These are phyloP conservation scores for Bombus difficillimus DNA, from an alignment of 1,140 invertebrate genomes.

Conservation along the genomic window DNA sequence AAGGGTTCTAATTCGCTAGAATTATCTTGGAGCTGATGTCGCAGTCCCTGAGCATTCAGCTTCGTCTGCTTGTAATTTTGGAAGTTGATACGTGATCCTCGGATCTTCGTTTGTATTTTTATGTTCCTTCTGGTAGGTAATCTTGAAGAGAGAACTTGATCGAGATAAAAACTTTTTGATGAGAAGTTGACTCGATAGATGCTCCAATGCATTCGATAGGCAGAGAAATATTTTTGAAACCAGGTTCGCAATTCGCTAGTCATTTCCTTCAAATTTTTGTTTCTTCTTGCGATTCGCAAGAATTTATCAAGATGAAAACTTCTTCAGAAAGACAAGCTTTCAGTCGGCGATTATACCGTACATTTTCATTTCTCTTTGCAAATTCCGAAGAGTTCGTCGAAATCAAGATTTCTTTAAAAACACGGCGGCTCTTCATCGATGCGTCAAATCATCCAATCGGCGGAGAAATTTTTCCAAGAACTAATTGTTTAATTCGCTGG, in stretches of 20 bases:
- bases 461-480: not conserved
- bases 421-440: not conserved
- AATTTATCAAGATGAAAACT: no score
- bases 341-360: no score
- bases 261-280: not conserved
- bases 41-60: not conserved
- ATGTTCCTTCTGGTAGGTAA: not conserved
- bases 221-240: not conserved
- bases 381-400: not conserved
- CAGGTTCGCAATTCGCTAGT: not conserved
- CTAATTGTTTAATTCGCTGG: not conserved
- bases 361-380: not conserved
- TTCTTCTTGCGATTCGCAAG: no score
- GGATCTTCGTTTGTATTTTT: not conserved
- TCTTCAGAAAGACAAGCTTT: no score
- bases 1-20: constrained; percentile 50
- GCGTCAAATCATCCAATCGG: not conserved
- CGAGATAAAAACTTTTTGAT: not conserved
- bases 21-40: not conserved
- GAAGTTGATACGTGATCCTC: not conserved
- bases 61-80: not conserved
- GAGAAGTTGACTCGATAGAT: not conserved
- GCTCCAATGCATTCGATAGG: no score
- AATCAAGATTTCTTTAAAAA: not conserved
- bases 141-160: no score